phyloP scores from a whole-genome alignment of 1,140 invertebrate genomes.

The Gonioctena quinquepunctata region DNA sequence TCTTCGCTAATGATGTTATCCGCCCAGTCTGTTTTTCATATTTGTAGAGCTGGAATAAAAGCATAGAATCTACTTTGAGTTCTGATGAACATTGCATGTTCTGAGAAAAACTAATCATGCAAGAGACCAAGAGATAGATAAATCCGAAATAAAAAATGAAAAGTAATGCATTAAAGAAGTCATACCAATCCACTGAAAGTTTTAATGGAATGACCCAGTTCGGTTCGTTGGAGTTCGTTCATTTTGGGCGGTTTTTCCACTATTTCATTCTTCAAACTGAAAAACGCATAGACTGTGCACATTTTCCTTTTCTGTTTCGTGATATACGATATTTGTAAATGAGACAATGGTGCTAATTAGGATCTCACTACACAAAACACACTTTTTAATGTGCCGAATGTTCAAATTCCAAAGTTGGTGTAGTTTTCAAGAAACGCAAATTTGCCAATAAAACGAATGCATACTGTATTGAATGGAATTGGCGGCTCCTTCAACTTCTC shows the following conservation, averaged over 20 bases:
- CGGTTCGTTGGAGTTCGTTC: neutral
- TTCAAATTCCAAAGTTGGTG: no score
- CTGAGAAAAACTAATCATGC: neutral
- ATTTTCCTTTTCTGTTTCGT: no score
- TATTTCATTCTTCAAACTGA: no score
- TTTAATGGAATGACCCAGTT: neutral
- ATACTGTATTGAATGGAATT: neutral
- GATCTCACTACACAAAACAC: no score
- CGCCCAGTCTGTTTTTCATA: neutral
- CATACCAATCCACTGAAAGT: neutral
- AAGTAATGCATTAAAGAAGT: neutral
- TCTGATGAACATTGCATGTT: neutral
- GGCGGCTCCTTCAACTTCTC: neutral
- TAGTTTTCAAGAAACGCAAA: neutral
- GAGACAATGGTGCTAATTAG: no score
- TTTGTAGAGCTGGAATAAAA: neutral
- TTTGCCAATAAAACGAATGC: neutral
- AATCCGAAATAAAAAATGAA: neutral
- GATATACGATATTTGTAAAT: no score
- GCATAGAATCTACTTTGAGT: neutral
- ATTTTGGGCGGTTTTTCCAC: no score
- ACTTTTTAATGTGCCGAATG: no score
- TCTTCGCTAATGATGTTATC: neutral
- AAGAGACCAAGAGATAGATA: neutral
- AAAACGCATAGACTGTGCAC: no score